Base-by-base conservation (phyloP, 2,888 invertebrate species). In the Lycia hirtaria region DNA sequence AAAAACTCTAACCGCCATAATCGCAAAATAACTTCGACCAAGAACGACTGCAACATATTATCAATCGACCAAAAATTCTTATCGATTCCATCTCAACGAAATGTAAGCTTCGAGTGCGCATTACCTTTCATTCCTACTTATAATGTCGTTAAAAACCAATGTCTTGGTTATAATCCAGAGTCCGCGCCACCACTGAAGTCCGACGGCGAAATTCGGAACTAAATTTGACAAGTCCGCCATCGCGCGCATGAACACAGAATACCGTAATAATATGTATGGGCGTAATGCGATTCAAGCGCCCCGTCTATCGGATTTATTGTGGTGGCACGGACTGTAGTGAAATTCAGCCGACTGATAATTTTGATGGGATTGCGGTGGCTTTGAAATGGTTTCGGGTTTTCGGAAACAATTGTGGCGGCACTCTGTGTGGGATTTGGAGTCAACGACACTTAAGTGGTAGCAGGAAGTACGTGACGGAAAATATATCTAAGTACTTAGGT, bases 111-210 rank as follows among this genome's bases (percentile, higher is more conserved):
- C 38, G 50, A 57, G 38, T 35, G 47, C 19, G 59, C 70, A 71
- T 75, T 76, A 76, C 69, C n/a, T n/a, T n/a, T n/a, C n/a, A n/a
- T 69, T 62, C 64, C 67, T 73, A 72, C 73, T 78, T 78, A 78
- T 69, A 75, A 71, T 56, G 73, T 76, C 76, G 72, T 78, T 76
- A 78, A 60, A 53, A 55, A 44, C 49, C 60, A 60, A 68, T 68
- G 64, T 63, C 54, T 68, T 56, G 61, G 53, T 66, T 62, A 44
- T 47, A 56, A 58, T 54, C 49, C 15, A n/a, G n/a, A n/a, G n/a
- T n/a, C n/a, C n/a, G n/a, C n/a, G n/a, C n/a, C n/a, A n/a, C n/a
- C n/a, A n/a, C n/a, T n/a, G n/a, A n/a, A n/a, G n/a, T n/a, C n/a
- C n/a, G n/a, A n/a, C n/a, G n/a, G n/a, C n/a, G n/a, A n/a, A n/a